Conservation (phyloP, 2,888 invertebrate genomes). For the Mongoloraphidia duomilia region DNA sequence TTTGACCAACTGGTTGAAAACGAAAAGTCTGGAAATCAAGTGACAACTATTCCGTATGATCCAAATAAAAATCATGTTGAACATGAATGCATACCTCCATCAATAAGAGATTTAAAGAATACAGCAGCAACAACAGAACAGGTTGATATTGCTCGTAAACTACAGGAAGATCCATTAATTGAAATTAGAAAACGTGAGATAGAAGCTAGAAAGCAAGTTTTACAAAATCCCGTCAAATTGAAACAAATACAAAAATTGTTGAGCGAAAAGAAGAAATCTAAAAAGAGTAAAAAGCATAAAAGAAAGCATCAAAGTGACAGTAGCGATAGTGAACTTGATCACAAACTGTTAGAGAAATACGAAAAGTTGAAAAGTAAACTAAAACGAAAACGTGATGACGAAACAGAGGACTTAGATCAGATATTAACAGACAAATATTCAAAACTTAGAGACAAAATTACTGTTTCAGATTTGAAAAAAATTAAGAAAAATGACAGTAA, state of each 20-base stretch:
- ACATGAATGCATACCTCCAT: conserved; percentile 65
- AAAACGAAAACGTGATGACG: conserved; percentile 6
- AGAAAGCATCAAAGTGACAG: conserved; percentile 20
- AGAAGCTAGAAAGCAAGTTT: conserved; percentile 66
- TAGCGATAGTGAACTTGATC: conserved; percentile 41
- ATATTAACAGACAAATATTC: too few relatives aligned
- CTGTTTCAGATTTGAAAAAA: conserved; percentile 3
- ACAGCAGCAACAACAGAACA: conserved; percentile 32
- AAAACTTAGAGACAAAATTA: background rate
- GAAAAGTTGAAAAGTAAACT: conserved; percentile 46
- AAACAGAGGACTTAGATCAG: conserved; percentile 5
- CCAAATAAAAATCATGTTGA: conserved; percentile 51
- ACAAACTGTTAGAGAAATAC: conserved; percentile 53
- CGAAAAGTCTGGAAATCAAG: conserved; percentile 32
- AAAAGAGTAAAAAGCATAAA: conserved; percentile 34
- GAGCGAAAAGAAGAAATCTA: conserved; percentile 37
- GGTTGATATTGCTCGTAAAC: conserved; percentile 76
- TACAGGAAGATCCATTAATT: conserved; percentile 86
- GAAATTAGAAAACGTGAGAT: conserved; percentile 81
- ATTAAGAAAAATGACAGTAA: conserved; percentile 1
- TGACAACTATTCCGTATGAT: conserved; percentile 31
- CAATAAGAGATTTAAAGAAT: conserved; percentile 37
- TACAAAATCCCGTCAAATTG: conserved; percentile 85
- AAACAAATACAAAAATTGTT: conserved; percentile 73
- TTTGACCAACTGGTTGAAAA: conserved; percentile 49